Percentiles rank a stretch among this genome's conserved stretches.
These are phyloP conservation scores for Lomographa bimaculata DNA, from an alignment of 2,888 invertebrate genomes.

Conservation along the genomic window DNA sequence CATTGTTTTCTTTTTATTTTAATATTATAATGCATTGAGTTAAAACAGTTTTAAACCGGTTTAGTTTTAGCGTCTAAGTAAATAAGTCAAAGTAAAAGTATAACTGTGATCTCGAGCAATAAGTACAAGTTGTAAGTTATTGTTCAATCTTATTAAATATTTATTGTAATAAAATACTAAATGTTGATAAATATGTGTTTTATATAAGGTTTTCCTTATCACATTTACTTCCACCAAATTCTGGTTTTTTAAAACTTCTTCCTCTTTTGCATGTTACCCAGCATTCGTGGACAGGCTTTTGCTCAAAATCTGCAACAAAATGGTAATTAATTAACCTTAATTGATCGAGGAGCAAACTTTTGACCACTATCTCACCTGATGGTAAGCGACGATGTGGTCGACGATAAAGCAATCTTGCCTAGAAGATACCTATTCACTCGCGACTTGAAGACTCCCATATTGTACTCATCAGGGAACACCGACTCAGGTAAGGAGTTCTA, in stretches of 20 bases:
- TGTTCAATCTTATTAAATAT: slow-evolving; percentile 53
- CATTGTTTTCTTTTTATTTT: background rate
- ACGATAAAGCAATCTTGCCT: no score
- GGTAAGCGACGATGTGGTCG: no score
- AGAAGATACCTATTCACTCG: no score
- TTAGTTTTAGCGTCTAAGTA: slow-evolving; percentile 18
- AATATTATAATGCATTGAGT: background rate
- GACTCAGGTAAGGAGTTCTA: no score
- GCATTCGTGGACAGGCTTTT: slow-evolving; percentile 71
- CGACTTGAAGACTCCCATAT: no score
- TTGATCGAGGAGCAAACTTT: no score
- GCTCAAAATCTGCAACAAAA: slow-evolving; percentile 59
- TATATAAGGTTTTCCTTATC: slow-evolving; percentile 49
- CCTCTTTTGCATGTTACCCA: slow-evolving; percentile 78
- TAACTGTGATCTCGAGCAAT: slow-evolving; percentile 78
- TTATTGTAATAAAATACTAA: slow-evolving; percentile 47
- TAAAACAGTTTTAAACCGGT: slow-evolving; percentile 31
- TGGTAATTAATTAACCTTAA: no score
- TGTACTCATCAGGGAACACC: no score
- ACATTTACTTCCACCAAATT: slow-evolving; percentile 50
- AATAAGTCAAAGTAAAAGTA: slow-evolving; percentile 22
- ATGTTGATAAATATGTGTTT: slow-evolving; percentile 31
- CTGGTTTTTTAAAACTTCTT: slow-evolving; percentile 69
- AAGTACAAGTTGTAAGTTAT: slow-evolving; percentile 75
- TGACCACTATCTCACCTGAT: no score